Percentiles rank a stretch among this genome's conserved stretches.
Evolutionary conservation across 2,113 vertebrate genomes (phyloP).

Genomic region (Nerophis ophidion): DNA sequence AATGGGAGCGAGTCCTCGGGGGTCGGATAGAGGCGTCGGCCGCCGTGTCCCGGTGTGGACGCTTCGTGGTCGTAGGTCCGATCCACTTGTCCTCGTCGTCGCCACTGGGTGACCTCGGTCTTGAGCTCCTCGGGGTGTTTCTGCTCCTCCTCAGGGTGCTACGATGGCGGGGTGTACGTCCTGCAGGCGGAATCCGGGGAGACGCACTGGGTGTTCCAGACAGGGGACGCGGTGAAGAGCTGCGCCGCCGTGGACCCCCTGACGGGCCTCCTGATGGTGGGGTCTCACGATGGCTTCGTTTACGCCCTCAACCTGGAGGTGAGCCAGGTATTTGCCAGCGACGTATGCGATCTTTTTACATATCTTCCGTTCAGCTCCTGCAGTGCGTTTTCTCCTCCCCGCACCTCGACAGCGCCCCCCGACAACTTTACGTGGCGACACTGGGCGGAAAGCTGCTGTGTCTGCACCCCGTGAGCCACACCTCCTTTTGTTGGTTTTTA

Average conservation of each 20-base stretch:
- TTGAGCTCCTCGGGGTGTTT: not conserved
- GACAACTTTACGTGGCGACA: slow-evolving; percentile 81
- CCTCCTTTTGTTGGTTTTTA: not conserved
- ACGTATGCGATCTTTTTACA: not conserved
- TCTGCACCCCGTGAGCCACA: slow-evolving; percentile 75
- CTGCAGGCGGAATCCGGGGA: slow-evolving; percentile 74
- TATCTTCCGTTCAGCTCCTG: slow-evolving; percentile 65
- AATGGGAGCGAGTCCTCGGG: slow-evolving; percentile 86
- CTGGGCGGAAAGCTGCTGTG: slow-evolving; percentile 80
- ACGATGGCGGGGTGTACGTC: slow-evolving; percentile 83
- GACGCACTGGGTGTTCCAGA: slow-evolving; percentile 80
- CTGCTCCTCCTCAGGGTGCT: slow-evolving; percentile 75
- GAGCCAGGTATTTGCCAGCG: slow-evolving; percentile 18
- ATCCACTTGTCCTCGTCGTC: not conserved
- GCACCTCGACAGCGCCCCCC: slow-evolving; percentile 64
- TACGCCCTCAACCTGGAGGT: slow-evolving; percentile 89
- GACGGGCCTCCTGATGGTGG: slow-evolving; percentile 79
- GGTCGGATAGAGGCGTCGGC: slow-evolving; percentile 90
- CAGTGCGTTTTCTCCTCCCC: slow-evolving; percentile 86
- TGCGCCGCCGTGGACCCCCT: slow-evolving; percentile 75
- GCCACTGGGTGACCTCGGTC: not conserved
- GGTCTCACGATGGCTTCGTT: slow-evolving; percentile 86
- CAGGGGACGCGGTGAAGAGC: slow-evolving; percentile 85
- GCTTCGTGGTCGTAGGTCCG: slow-evolving; percentile 82
- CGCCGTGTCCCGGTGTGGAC: slow-evolving; percentile 80